Percentiles rank a stretch among this genome's conserved stretches.
Evolutionary conservation across 1,140 invertebrate genomes (phyloP).

Genomic region (Brachionus manjavacas): DNA sequence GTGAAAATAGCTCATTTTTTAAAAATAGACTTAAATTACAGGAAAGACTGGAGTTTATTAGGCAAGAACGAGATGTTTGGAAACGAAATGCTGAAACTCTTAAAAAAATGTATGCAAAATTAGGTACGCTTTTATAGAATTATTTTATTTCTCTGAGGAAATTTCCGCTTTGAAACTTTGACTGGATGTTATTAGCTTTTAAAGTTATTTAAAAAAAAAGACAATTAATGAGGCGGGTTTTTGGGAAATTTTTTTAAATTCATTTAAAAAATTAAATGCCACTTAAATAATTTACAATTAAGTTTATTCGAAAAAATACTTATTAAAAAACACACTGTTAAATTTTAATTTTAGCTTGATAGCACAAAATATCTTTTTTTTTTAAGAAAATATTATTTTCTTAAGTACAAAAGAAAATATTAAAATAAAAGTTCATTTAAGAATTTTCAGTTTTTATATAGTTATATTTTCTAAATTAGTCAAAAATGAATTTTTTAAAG

Average conservation of each 20-base stretch:
- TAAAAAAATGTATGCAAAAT: conserved; percentile 40
- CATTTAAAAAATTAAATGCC: not conserved
- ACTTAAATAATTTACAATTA: not conserved
- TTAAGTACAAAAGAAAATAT: not conserved
- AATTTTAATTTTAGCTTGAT: not conserved
- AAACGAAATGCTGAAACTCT: conserved; percentile 40
- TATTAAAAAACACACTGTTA: not conserved
- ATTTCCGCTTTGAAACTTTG: not conserved
- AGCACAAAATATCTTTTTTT: not conserved
- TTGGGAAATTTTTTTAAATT: not conserved
- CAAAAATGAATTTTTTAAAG: no score
- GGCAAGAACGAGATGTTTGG: conserved; percentile 42
- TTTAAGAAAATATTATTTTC: no score
- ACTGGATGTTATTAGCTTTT: not conserved
- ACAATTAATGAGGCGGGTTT: not conserved
- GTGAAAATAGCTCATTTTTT: conserved; percentile 33
- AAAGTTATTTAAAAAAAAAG: not conserved
- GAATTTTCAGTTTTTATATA: no score
- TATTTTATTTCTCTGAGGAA: not conserved
- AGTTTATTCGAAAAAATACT: not conserved
- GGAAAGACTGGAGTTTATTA: conserved; percentile 33
- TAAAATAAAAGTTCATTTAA: no score
- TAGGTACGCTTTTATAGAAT: not conserved
- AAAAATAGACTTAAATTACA: conserved; percentile 40
- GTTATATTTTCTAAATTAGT: no score